Percentiles rank a stretch among this genome's conserved stretches.
These are phyloP conservation scores for Sipha flava DNA, from an alignment of 1,140 invertebrate species.

Conservation along the genomic window DNA sequence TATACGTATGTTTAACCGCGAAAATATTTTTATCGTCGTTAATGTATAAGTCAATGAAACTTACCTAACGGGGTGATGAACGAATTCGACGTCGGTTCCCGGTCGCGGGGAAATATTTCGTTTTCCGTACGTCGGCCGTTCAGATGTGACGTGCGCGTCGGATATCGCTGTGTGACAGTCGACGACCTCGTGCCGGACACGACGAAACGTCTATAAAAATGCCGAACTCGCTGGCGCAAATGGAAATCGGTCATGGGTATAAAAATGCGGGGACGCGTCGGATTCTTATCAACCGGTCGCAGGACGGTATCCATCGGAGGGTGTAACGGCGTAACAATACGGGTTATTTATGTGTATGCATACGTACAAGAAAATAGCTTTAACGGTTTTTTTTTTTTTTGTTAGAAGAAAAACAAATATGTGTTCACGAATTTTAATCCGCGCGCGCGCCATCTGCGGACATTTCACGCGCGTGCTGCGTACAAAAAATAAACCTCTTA, in stretches of 20 bases:
- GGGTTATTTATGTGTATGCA: background rate
- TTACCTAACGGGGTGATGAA: too few species aligned
- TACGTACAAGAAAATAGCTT: background rate
- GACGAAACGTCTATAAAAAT: background rate
- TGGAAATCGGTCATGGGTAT: background rate
- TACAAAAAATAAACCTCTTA: background rate
- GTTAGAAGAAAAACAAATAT: constrained; percentile 13
- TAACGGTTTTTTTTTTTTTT: constrained; percentile 5
- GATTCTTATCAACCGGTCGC: background rate
- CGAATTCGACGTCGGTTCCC: too few species aligned
- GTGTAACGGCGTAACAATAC: background rate
- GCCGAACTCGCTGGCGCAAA: background rate
- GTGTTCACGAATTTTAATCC: background rate
- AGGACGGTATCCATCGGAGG: background rate
- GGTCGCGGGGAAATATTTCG: too few species aligned
- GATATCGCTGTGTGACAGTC: too few species aligned
- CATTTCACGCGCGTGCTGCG: background rate
- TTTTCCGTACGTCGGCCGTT: too few species aligned
- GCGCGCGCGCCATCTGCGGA: background rate
- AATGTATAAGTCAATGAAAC: too few species aligned
- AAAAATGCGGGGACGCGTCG: background rate
- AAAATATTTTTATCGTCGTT: too few species aligned
- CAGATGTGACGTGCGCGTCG: too few species aligned
- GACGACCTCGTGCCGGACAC: too few species aligned
- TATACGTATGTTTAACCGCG: too few species aligned